Conservation (phyloP, 2,797 vertebrate species). For the Sebastolobus alascanus region DNA sequence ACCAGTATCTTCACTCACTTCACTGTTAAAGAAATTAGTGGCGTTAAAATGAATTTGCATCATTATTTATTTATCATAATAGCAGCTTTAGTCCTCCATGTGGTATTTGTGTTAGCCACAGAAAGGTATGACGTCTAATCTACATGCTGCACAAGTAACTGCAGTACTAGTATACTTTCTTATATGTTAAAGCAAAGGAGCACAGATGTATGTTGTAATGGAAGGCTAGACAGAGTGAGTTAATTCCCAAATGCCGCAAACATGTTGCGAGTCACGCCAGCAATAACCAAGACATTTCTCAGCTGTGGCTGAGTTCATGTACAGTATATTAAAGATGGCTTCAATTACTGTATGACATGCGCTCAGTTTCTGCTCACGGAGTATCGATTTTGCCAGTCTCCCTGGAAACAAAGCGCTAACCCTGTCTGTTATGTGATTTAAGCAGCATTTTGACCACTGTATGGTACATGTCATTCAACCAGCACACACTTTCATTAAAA, state of each 20-base stretch:
- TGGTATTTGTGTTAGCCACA: background rate
- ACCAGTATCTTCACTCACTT: too few species aligned
- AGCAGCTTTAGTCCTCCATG: background rate
- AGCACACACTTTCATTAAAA: constrained; percentile 7
- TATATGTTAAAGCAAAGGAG: background rate
- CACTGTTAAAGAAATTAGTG: too few species aligned
- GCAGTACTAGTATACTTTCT: background rate
- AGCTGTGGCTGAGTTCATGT: background rate
- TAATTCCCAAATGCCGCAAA: background rate
- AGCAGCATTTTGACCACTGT: background rate
- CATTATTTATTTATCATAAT: background rate
- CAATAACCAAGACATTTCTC: background rate
- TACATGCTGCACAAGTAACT: background rate
- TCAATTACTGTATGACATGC: constrained; percentile 26
- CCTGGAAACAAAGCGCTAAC: constrained; percentile 41
- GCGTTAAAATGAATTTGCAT: too few species aligned
- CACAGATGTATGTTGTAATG: background rate
- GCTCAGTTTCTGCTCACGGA: constrained; percentile 5
- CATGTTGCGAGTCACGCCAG: background rate
- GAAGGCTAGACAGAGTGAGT: constrained; percentile 12
- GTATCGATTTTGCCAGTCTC: constrained; percentile 40
- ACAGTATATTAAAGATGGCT: constrained; percentile 19
- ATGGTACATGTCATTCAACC: constrained; percentile 12
- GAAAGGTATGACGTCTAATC: background rate
- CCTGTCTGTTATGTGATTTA: constrained; percentile 14